Evolutionary conservation across 2,888 invertebrate genomes (phyloP).

Genomic region (Cyclophora punctaria): DNA sequence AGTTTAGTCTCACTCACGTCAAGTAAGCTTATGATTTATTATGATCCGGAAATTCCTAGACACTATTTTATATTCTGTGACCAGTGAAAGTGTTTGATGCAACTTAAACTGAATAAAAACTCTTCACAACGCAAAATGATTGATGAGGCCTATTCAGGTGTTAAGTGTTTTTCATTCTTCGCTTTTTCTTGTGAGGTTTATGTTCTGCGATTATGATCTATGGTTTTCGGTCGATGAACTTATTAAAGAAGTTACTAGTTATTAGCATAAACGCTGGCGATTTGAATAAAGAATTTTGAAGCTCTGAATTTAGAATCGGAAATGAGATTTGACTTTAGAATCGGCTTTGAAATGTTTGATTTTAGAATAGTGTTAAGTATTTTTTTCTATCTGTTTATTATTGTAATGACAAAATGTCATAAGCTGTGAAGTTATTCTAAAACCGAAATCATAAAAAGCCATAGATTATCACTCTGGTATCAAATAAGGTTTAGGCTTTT

Average conservation of each 20-base stretch:
- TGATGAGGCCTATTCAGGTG: constrained; percentile 54
- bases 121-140: constrained; percentile 49
- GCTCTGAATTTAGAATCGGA: background rate
- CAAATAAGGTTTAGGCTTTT: too few relatives aligned
- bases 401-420: too few relatives aligned
- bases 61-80: constrained; percentile 6
- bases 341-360: too few relatives aligned
- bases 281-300: background rate
- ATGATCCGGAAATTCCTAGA: constrained; percentile 21
- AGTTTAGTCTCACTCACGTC: constrained; percentile 20
- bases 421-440: too few relatives aligned
- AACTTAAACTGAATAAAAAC: constrained; percentile 32
- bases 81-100: constrained; percentile 54
- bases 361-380: too few relatives aligned
- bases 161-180: constrained; percentile 35
- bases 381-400: background rate
- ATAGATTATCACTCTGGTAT: too few relatives aligned
- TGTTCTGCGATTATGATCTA: constrained; percentile 33
- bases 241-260: constrained; percentile 3
- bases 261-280: constrained; percentile 5
- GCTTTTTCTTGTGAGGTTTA: constrained; percentile 29
- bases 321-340: background rate
- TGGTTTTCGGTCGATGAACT: constrained; percentile 19
- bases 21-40: constrained; percentile 44
- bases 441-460: too few relatives aligned